These are phyloP conservation scores for Protobothrops flavoviridis DNA, from an alignment of 2,113 vertebrate species.

Conservation along the genomic window DNA sequence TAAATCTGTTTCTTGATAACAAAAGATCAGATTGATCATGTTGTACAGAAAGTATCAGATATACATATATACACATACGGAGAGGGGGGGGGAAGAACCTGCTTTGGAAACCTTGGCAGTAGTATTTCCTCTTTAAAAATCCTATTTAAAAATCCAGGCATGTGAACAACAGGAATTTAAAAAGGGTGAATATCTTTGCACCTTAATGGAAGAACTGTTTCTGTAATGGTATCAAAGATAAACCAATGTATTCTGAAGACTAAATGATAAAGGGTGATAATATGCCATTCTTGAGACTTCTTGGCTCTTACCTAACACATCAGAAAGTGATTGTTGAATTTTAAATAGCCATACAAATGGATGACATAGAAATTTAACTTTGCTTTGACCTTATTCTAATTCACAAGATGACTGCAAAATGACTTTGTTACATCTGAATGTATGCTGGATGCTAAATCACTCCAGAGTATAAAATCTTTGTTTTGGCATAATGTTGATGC, in stretches of 20 bases:
- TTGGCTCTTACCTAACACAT: conserved; percentile 95
- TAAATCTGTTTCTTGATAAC: conserved; percentile 17
- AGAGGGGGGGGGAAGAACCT: conserved; percentile 30
- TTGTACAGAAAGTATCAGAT: neutral
- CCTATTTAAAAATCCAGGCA: conserved; percentile 44
- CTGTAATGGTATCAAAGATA: conserved; percentile 83
- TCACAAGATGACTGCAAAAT: conserved; percentile 82
- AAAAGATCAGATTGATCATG: neutral
- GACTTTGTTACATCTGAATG: conserved; percentile 83
- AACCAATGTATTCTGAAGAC: conserved; percentile 79
- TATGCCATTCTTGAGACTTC: conserved; percentile 86
- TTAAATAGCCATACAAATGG: conserved; percentile 88
- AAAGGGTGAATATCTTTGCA: conserved; percentile 78
- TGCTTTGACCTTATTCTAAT: conserved; percentile 89
- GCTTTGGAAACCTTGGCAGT: conserved; percentile 53
- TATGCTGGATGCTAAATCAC: conserved; percentile 86
- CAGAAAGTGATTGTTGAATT: conserved; percentile 90
- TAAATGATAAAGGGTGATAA: conserved; percentile 83
- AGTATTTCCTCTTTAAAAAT: conserved; percentile 11
- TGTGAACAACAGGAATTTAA: conserved; percentile 70
- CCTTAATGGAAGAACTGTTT: conserved; percentile 80
- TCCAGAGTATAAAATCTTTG: conserved; percentile 89
- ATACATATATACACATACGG: neutral
- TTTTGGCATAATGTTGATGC: conserved; percentile 87
- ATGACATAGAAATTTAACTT: conserved; percentile 87